Evolutionary conservation across 2,113 vertebrate genomes (phyloP).

Genomic region (Sciurus niger): DNA sequence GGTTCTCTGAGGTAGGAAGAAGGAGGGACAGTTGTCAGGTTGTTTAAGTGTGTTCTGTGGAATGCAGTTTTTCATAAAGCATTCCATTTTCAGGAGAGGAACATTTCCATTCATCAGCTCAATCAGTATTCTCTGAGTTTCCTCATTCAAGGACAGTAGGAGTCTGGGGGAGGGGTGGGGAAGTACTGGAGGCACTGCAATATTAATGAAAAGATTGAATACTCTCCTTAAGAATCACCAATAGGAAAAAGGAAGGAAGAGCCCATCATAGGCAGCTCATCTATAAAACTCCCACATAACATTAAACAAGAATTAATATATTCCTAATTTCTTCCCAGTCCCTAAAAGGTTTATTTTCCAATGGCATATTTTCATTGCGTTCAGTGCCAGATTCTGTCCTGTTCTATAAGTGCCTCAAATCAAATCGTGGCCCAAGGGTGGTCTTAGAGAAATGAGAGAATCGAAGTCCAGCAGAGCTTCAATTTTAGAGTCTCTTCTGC

Average conservation of each 20-base stretch:
- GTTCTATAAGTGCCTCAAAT: constrained; percentile 42
- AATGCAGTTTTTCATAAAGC: constrained; percentile 66
- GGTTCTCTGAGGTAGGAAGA: not conserved
- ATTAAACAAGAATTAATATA: constrained; percentile 66
- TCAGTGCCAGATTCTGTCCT: not conserved
- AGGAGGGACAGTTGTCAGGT: constrained; percentile 49
- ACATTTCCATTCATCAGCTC: constrained; percentile 65
- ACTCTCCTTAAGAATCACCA: constrained; percentile 39
- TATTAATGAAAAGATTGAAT: constrained; percentile 75
- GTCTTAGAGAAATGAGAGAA: not conserved
- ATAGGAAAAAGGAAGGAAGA: constrained; percentile 53
- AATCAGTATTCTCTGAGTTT: constrained; percentile 65
- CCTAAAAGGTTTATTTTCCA: constrained; percentile 58
- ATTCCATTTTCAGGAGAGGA: constrained; percentile 69
- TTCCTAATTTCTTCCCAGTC: constrained; percentile 24
- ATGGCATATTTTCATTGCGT: not conserved
- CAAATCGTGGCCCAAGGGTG: constrained; percentile 16
- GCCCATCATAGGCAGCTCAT: not conserved
- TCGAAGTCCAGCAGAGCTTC: not conserved
- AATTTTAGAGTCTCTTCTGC: not conserved
- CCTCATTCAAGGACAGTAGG: constrained; percentile 64
- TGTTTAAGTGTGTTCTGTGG: not conserved
- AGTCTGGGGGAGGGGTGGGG: constrained; percentile 35
- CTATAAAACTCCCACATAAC: not conserved
- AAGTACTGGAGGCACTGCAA: constrained; percentile 35